Evolutionary conservation across 2,888 invertebrate genomes (phyloP).

Genomic region (Eustalomyia histrio): DNA sequence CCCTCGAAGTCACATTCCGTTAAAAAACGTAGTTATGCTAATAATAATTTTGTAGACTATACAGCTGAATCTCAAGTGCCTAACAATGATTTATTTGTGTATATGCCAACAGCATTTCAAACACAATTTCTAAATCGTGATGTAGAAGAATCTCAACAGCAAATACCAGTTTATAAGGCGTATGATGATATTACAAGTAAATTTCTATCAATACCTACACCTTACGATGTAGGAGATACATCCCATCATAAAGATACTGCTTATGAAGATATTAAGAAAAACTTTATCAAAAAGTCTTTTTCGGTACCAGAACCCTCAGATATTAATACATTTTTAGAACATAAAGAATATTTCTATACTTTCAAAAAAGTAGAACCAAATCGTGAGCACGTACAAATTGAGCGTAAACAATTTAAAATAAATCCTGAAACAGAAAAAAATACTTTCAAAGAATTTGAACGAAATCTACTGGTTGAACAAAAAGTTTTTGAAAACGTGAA

Average conservation of each 20-base stretch:
- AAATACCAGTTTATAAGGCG: neutral
- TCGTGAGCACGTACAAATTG: neutral
- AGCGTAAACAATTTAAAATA: neutral
- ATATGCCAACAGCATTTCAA: conserved; percentile 70
- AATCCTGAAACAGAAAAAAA: neutral
- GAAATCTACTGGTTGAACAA: neutral
- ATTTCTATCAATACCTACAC: neutral
- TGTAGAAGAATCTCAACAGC: neutral
- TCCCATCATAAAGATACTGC: neutral
- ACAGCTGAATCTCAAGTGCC: conserved; percentile 7
- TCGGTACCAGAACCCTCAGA: neutral
- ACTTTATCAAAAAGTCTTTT: neutral
- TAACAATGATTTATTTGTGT: conserved; percentile 58
- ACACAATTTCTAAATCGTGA: conserved; percentile 52
- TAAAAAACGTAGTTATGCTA: conserved; percentile 68
- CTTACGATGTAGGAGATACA: neutral
- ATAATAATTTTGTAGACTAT: conserved; percentile 24
- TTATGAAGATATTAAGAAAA: neutral
- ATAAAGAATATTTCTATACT: neutral
- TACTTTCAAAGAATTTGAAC: too few species aligned
- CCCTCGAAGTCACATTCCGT: conserved; percentile 19
- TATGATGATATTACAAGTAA: conserved; percentile 34
- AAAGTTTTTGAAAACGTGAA: neutral
- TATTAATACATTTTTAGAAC: neutral
- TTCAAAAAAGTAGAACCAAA: neutral